These are phyloP conservation scores for Caenorhabditis becei DNA, from an alignment of 2,888 invertebrate species.

Conservation along the genomic window DNA sequence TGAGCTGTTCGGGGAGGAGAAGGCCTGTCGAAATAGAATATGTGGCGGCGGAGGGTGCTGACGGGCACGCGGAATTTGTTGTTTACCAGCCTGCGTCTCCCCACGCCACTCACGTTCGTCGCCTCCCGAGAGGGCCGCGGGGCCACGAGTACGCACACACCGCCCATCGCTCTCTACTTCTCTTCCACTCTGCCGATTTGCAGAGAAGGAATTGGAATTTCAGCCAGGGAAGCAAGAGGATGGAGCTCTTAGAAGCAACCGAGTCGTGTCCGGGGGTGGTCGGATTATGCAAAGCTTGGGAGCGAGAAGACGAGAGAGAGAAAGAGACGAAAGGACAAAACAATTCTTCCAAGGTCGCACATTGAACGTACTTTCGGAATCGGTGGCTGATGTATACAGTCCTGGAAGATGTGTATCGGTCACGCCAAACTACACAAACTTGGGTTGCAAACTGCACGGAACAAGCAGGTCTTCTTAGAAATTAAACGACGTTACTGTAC, in stretches of 20 bases:
- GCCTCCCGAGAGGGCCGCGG: slow-evolving; percentile 82
- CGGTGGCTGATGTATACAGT: background rate
- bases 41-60: background rate
- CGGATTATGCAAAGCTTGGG: slow-evolving; percentile 15
- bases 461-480: too few relatives aligned
- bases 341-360: slow-evolving; percentile 4
- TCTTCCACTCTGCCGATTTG: slow-evolving; percentile 15
- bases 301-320: background rate
- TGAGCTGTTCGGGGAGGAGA: slow-evolving; percentile 1
- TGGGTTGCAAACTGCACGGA: too few relatives aligned
- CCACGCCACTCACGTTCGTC: background rate
- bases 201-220: slow-evolving; percentile 10
- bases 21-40: slow-evolving; percentile 9
- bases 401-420: background rate
- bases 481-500: too few relatives aligned
- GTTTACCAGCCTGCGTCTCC: slow-evolving; percentile 9
- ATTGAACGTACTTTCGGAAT: background rate
- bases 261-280: background rate
- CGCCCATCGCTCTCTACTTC: background rate
- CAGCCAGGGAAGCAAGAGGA: background rate
- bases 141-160: slow-evolving; percentile 84
- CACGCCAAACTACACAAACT: background rate
- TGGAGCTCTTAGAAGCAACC: background rate
- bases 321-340: background rate
- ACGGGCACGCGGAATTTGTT: slow-evolving; percentile 5